These are phyloP conservation scores for Lepetodrilus schrolli DNA, from an alignment of 2,888 invertebrate genomes.

Conservation along the genomic window DNA sequence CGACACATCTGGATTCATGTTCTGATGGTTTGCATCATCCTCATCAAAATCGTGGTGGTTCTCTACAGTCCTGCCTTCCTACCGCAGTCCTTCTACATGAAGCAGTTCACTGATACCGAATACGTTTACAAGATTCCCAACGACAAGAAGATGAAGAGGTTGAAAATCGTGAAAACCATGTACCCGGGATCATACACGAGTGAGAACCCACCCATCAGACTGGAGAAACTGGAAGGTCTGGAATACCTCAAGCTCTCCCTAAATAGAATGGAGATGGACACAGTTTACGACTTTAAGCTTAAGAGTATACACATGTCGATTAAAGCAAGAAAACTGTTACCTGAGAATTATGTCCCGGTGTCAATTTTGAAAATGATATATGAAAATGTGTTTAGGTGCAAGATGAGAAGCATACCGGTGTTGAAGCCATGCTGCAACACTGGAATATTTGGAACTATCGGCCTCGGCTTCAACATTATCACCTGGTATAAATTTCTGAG, in stretches of 20 bases:
- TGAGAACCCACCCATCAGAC: conserved; percentile 31
- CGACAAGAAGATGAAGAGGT: neutral
- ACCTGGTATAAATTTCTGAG: conserved; percentile 54
- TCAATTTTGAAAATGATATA: conserved; percentile 53
- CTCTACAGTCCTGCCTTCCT: conserved; percentile 58
- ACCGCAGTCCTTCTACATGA: conserved; percentile 52
- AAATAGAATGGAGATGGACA: conserved; percentile 36
- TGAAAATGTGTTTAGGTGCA: conserved; percentile 61
- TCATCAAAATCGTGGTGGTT: conserved; percentile 56
- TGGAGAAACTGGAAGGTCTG: conserved; percentile 38
- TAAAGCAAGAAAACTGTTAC: conserved; percentile 50
- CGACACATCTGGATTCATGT: conserved; percentile 53
- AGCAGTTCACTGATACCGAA: conserved; percentile 23
- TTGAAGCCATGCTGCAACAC: conserved; percentile 36
- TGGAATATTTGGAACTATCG: conserved; percentile 35
- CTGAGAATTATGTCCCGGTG: conserved; percentile 54
- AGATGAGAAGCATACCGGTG: conserved; percentile 53
- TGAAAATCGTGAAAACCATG: conserved; percentile 29
- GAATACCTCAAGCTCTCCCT: conserved; percentile 43
- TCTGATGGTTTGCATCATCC: conserved; percentile 46
- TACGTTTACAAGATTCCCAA: conserved; percentile 32
- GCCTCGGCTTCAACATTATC: conserved; percentile 30
- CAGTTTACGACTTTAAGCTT: conserved; percentile 35
- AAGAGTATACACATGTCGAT: conserved; percentile 48
- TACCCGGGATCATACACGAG: conserved; percentile 36